These are phyloP conservation scores for Pavo muticus DNA, from an alignment of 2,113 vertebrate genomes.

Conservation along the genomic window DNA sequence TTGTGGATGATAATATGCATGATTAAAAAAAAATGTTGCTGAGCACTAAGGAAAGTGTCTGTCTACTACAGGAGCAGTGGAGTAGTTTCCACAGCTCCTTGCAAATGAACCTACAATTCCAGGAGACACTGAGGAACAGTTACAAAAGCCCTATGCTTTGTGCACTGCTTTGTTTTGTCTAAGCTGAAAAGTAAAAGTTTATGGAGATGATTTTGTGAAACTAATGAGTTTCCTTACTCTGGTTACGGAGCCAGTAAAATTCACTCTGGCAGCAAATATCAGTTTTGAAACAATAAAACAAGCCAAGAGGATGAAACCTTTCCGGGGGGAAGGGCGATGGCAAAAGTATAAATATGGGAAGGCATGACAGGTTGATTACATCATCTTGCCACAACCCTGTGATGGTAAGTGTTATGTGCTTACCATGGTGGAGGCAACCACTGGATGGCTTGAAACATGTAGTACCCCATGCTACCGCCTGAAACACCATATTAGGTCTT, in stretches of 20 bases:
- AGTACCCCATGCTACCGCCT: too few relatives aligned
- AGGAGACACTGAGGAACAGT: neutral
- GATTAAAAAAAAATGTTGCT: neutral
- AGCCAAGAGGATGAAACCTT: too few relatives aligned
- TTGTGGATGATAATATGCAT: neutral
- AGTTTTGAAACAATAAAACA: neutral
- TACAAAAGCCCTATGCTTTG: neutral
- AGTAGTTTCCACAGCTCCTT: slow-evolving; percentile 7
- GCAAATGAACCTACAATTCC: neutral
- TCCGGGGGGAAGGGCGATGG: too few relatives aligned
- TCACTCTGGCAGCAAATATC: neutral
- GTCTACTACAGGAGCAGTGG: neutral
- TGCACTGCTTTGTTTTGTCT: slow-evolving; percentile 17
- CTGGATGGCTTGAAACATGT: too few relatives aligned
- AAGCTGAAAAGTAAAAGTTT: slow-evolving; percentile 40
- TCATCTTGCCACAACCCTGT: too few relatives aligned
- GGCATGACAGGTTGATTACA: too few relatives aligned
- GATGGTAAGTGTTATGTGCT: too few relatives aligned
- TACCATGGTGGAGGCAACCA: too few relatives aligned
- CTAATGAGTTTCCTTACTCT: slow-evolving; percentile 6
- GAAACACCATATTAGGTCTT: too few relatives aligned
- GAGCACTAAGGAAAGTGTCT: neutral
- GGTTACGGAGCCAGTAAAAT: slow-evolving; percentile 29
- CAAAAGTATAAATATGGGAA: too few relatives aligned
- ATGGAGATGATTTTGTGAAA: neutral